phyloP scores from a whole-genome alignment of 2,113 vertebrate species.

The Chauna torquata region DNA sequence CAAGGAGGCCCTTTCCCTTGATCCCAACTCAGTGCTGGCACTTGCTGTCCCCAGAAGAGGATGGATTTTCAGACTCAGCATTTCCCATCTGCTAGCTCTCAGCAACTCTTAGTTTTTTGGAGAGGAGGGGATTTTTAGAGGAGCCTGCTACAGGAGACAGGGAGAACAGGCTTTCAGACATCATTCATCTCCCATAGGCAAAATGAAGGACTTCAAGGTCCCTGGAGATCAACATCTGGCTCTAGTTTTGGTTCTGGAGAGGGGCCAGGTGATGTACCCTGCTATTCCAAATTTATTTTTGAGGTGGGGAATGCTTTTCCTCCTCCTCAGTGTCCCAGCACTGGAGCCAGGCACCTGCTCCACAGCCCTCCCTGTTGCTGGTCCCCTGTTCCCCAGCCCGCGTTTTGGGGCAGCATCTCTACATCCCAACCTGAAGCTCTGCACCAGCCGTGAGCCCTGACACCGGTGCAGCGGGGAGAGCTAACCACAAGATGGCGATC shows the following conservation, averaged over 20 bases:
- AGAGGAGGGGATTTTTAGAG: neutral
- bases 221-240: neutral
- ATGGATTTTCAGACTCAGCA: neutral
- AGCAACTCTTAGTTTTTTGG: neutral
- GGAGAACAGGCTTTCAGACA: neutral
- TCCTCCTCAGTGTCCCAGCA: neutral
- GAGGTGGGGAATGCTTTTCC: neutral
- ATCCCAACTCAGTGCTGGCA: neutral
- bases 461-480: neutral
- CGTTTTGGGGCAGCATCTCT: accelerated
- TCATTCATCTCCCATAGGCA: neutral
- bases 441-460: neutral
- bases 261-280: neutral
- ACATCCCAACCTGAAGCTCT: neutral
- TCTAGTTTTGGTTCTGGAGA: neutral
- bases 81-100: neutral
- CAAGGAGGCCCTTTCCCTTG: neutral
- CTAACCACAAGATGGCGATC: constrained; percentile 36
- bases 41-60: neutral
- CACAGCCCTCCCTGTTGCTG: accelerated
- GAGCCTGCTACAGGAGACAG: neutral
- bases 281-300: neutral
- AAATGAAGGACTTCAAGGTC: neutral
- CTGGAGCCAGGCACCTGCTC: neutral
- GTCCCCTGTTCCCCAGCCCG: too few species aligned